A percentile compares a stretch with the other conserved stretches of the same genome.
phyloP scores from a whole-genome alignment of 1,140 invertebrate genomes.

The Drosophila melanica region DNA sequence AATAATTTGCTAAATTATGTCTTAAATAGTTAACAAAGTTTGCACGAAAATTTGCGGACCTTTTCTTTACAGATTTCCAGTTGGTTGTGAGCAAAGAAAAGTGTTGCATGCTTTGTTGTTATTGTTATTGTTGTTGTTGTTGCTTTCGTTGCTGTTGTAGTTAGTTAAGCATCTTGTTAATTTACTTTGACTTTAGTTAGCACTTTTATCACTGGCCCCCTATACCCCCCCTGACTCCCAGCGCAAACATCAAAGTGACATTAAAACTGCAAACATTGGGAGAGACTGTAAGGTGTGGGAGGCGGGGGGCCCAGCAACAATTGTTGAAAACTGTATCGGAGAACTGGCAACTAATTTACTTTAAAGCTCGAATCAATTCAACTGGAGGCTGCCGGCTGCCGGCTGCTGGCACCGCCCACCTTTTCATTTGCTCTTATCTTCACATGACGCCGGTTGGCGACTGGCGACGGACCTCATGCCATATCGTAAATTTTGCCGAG shows the following conservation, averaged over 20 bases:
- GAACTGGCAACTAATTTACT: conserved; percentile 28
- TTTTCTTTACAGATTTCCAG: conserved; percentile 40
- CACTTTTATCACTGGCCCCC: conserved; percentile 4
- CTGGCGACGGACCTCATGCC: conserved; percentile 23
- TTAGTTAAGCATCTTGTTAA: conserved; percentile 49
- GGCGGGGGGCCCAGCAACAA: too few relatives aligned
- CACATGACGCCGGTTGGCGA: conserved; percentile 71
- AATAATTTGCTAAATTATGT: conserved; percentile 82
- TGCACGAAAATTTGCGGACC: conserved; percentile 62
- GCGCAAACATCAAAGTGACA: conserved; percentile 46
- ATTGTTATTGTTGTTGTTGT: conserved; percentile 1
- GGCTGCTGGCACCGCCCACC: background rate
- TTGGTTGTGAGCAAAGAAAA: background rate
- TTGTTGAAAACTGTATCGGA: background rate
- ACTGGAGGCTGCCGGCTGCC: background rate
- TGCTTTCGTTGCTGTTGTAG: conserved; percentile 1
- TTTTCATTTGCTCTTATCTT: conserved; percentile 65
- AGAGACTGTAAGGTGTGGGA: background rate
- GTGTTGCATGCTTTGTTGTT: conserved; percentile 33
- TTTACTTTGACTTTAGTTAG: conserved; percentile 29
- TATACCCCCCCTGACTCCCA: background rate
- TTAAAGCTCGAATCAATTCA: conserved; percentile 55
- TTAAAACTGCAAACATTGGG: conserved; percentile 55
- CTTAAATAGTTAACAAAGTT: conserved; percentile 82
- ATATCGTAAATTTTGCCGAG: conserved; percentile 67